phyloP scores from a whole-genome alignment of 1,140 invertebrate species.

The Dendroctonus valens region DNA sequence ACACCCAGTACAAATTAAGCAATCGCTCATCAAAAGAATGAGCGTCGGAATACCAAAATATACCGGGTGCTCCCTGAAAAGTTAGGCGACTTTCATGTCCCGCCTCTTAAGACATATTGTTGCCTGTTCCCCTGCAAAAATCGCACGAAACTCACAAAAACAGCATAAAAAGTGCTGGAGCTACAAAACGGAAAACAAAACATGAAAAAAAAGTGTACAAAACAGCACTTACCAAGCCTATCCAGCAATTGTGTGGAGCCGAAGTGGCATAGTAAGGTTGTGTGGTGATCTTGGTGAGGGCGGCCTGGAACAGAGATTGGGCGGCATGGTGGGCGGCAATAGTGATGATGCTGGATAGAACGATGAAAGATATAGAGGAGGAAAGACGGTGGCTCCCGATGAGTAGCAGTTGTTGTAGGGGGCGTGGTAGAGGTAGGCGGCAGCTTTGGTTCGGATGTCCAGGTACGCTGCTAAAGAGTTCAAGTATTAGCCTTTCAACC shows the following conservation, averaged over 20 bases:
- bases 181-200: no score
- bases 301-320: conserved; percentile 29
- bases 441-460: conserved; percentile 39
- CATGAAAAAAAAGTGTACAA: background rate
- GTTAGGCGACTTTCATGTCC: no score
- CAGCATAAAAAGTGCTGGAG: background rate
- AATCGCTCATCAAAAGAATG: no score
- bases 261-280: conserved; percentile 31
- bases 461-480: conserved; percentile 31
- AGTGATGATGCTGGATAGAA: conserved; percentile 33
- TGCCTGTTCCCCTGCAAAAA: background rate
- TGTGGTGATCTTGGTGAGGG: conserved; percentile 24
- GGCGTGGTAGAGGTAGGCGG: conserved; percentile 37
- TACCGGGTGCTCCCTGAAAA: no score
- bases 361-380: conserved; percentile 36
- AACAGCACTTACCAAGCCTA: conserved; percentile 30
- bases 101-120: no score
- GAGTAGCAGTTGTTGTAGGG: conserved; percentile 37
- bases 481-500: background rate
- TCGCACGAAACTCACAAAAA: background rate
- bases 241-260: conserved; percentile 38
- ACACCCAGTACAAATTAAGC: no score
- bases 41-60: no score
- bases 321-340: conserved; percentile 29
- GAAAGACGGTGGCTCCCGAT: conserved; percentile 37